Conservation (phyloP, 2,113 vertebrate species). For the Halichoerus grypus region DNA sequence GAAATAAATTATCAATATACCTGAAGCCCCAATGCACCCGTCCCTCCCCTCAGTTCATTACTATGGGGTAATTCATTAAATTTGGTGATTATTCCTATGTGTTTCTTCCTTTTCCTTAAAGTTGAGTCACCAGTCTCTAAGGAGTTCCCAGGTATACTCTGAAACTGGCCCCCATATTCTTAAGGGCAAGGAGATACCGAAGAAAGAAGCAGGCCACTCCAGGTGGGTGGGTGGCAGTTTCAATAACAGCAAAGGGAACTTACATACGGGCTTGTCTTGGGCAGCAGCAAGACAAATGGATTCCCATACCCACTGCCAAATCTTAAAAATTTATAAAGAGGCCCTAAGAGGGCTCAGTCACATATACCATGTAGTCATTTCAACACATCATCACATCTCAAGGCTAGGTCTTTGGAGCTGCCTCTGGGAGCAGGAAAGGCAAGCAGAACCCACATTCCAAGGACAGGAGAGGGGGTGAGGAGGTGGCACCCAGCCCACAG, state of each 20-base stretch:
- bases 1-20: background rate
- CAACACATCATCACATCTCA: background rate
- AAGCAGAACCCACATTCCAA: background rate
- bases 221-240: background rate
- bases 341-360: background rate
- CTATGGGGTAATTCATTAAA: background rate
- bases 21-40: background rate
- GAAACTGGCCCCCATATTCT: background rate
- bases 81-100: background rate
- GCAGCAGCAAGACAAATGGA: background rate
- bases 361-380: background rate
- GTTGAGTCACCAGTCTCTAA: background rate
- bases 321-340: background rate
- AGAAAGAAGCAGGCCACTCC: background rate
- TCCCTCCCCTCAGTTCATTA: background rate
- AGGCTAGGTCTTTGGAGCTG: background rate
- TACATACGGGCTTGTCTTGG: background rate
- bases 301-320: background rate
- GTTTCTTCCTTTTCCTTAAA: background rate
- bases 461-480: background rate
- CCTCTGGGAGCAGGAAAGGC: background rate
- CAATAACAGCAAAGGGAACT: background rate
- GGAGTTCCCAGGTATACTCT: background rate
- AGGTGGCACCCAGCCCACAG: background rate
- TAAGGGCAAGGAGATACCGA: background rate